Percentiles rank a stretch among this genome's conserved stretches.
These are phyloP conservation scores for Trachelus tabidus DNA, from an alignment of 2,888 invertebrate genomes.

Conservation along the genomic window DNA sequence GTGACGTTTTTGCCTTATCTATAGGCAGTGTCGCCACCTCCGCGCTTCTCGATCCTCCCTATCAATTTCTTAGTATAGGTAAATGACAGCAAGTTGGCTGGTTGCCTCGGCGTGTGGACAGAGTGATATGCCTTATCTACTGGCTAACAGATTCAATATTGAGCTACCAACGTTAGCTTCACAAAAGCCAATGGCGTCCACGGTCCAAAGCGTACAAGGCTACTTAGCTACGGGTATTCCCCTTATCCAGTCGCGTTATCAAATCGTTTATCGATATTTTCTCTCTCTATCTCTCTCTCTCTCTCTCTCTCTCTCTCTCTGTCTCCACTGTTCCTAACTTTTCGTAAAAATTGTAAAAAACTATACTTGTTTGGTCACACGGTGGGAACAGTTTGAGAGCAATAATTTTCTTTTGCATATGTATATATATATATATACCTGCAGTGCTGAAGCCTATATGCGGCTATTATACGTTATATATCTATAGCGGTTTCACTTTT, in stretches of 20 bases:
- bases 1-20: background rate
- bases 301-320: background rate
- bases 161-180: constrained; percentile 21
- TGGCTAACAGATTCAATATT: constrained; percentile 40
- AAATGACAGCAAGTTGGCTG: background rate
- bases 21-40: background rate
- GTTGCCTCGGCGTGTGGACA: background rate
- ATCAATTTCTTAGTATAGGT: background rate
- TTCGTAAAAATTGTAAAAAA: background rate
- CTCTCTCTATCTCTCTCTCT: background rate
- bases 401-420: no score
- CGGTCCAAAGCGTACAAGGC: constrained; percentile 32
- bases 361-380: background rate
- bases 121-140: constrained; percentile 35
- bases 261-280: constrained; percentile 3
- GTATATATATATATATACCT: no score
- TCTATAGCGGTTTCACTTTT: constrained; percentile 17
- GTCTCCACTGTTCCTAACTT: no score
- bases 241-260: constrained; percentile 3
- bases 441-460: no score
- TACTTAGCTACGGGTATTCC: constrained; percentile 17
- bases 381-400: no score
- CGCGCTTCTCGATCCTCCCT: background rate
- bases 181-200: constrained; percentile 20
- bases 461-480: background rate